A percentile compares a stretch with the other conserved stretches of the same genome.
phyloP scores from a whole-genome alignment of 2,113 vertebrate species.

The Syngnathus scovelli region DNA sequence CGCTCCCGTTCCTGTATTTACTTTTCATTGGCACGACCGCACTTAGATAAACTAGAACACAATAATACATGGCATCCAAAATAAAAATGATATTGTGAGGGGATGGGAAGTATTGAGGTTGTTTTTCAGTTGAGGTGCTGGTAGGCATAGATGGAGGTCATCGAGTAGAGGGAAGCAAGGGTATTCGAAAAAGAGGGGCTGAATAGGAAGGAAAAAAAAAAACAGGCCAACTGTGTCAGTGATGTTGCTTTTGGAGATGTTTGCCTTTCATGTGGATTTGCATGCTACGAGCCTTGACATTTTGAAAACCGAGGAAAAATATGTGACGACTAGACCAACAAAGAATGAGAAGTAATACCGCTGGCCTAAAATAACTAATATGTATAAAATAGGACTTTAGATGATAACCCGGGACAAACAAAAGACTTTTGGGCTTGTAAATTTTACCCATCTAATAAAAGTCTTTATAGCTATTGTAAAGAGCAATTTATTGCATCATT shows the following conservation, averaged over 20 bases:
- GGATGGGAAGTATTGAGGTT: background rate
- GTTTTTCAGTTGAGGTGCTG: constrained; percentile 13
- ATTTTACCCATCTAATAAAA: constrained; percentile 14
- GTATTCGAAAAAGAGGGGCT: background rate
- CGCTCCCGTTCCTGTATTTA: background rate
- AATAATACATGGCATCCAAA: constrained; percentile 11
- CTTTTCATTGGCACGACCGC: constrained; percentile 16
- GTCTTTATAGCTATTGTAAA: constrained; percentile 21
- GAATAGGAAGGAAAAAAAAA: background rate
- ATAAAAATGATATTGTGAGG: constrained; percentile 21
- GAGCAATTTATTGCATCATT: background rate
- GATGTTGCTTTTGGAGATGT: constrained; percentile 5
- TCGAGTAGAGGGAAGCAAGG: background rate
- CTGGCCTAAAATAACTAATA: too few species aligned
- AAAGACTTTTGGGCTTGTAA: background rate
- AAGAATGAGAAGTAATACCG: too few species aligned
- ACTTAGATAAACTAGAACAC: constrained; percentile 27
- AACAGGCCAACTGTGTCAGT: constrained; percentile 4
- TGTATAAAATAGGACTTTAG: background rate
- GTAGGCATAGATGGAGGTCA: constrained; percentile 27
- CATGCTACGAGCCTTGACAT: background rate
- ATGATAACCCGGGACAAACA: background rate
- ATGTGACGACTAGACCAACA: background rate
- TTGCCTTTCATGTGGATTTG: background rate
- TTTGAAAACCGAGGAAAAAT: background rate